These are phyloP conservation scores for Bettongia penicillata DNA, from an alignment of 2,113 vertebrate genomes.

Conservation along the genomic window DNA sequence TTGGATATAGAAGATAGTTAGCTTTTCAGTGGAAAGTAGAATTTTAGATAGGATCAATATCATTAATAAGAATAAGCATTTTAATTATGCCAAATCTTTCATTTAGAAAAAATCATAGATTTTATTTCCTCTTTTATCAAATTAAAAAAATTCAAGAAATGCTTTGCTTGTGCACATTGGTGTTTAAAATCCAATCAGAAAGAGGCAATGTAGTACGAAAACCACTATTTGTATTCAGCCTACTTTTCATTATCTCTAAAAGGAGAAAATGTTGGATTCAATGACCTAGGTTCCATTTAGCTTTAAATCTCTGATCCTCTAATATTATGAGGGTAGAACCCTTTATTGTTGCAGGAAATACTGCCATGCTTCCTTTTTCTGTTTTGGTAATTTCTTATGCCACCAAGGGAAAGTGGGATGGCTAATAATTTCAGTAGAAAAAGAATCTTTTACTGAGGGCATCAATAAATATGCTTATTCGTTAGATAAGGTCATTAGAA, in stretches of 20 bases:
- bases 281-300: not conserved
- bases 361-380: not conserved
- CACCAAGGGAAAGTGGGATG: slow-evolving; percentile 31
- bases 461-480: slow-evolving; percentile 80
- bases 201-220: not conserved
- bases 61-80: slow-evolving; percentile 76
- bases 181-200: slow-evolving; percentile 22
- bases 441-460: slow-evolving; percentile 59
- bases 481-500: slow-evolving; percentile 57
- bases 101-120: slow-evolving; percentile 42
- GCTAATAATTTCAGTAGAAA: slow-evolving; percentile 47
- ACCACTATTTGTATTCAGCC: not conserved
- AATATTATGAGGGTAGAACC: not conserved
- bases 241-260: not conserved
- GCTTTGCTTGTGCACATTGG: not conserved
- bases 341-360: not conserved
- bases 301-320: not conserved
- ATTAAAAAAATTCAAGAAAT: not conserved
- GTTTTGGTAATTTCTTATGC: slow-evolving; percentile 23
- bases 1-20: slow-evolving; percentile 47
- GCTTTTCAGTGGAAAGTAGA: slow-evolving; percentile 43
- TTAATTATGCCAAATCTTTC: slow-evolving; percentile 74
- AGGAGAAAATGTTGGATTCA: not conserved
- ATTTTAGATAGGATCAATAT: slow-evolving; percentile 61
- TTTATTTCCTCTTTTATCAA: not conserved